phyloP scores from a whole-genome alignment of 2,797 vertebrate genomes.

The Chromis chromis region DNA sequence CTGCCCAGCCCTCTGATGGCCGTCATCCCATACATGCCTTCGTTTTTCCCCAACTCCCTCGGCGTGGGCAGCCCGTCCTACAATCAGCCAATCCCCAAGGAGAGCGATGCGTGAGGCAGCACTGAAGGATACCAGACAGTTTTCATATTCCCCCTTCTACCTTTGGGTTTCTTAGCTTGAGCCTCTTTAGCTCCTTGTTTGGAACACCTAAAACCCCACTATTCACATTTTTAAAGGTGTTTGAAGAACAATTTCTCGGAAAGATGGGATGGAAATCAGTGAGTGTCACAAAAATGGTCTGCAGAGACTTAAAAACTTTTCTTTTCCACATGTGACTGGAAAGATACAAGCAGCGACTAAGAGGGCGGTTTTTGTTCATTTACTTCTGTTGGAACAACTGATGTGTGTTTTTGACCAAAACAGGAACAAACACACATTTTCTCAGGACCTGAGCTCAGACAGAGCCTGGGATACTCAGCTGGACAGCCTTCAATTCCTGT shows the following conservation, averaged over 20 bases:
- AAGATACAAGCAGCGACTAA: not conserved
- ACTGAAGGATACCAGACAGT: not conserved
- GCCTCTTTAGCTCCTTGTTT: not conserved
- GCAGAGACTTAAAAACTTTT: not conserved
- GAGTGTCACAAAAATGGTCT: constrained; percentile 1
- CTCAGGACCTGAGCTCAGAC: not conserved
- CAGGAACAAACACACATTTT: not conserved
- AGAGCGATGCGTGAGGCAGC: constrained; percentile 61
- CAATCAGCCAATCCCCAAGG: constrained; percentile 59
- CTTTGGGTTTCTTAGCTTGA: not conserved
- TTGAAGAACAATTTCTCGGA: not conserved
- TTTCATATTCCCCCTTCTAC: not conserved
- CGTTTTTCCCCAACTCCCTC: constrained; percentile 75
- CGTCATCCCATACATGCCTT: constrained; percentile 82
- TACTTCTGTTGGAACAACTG: constrained; percentile 4
- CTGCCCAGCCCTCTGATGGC: constrained; percentile 75
- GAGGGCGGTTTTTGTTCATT: not conserved
- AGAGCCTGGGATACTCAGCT: constrained; percentile 11
- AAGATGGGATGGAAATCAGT: not conserved
- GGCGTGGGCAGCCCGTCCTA: constrained; percentile 69
- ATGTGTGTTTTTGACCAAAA: not conserved
- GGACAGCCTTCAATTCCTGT: constrained; percentile 40
- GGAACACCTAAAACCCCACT: not conserved
- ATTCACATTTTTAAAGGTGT: not conserved
- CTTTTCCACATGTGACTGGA: not conserved